Conservation (phyloP, 2,113 vertebrate genomes). For the Spermophilus dauricus region DNA sequence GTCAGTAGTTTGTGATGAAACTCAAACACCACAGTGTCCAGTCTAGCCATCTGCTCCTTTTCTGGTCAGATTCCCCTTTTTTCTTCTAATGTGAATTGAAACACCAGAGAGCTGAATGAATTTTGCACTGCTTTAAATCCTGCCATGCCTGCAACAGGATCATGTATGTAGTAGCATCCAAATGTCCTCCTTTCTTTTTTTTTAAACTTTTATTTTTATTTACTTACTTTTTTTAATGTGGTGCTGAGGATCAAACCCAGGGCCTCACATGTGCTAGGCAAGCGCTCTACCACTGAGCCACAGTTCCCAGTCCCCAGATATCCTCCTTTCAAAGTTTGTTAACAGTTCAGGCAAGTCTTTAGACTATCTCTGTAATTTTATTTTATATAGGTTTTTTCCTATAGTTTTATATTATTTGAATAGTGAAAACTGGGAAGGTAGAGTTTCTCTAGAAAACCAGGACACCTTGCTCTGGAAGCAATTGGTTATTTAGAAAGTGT, state of each 20-base stretch:
- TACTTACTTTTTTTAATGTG: too few species aligned
- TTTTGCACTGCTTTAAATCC: not conserved
- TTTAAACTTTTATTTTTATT: too few species aligned
- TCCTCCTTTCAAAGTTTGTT: not conserved
- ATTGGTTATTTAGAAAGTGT: not conserved
- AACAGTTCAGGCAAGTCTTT: not conserved
- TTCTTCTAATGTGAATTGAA: not conserved
- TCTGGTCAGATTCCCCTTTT: fast-evolving
- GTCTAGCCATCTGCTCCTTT: not conserved
- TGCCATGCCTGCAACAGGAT: not conserved
- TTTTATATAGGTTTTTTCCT: not conserved
- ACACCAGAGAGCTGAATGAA: not conserved
- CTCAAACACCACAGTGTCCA: not conserved
- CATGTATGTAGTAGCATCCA: fast-evolving
- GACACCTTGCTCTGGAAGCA: not conserved
- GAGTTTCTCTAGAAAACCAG: slow-evolving; percentile 4
- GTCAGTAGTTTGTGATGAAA: not conserved
- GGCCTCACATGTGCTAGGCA: too few species aligned
- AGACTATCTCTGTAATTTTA: not conserved
- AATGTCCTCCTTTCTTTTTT: not conserved
- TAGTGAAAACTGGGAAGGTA: not conserved
- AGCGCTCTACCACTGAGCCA: too few species aligned
- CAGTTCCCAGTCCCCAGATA: not conserved
- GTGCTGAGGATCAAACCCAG: too few species aligned
- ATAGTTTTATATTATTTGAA: not conserved